Evolutionary conservation across 2,888 invertebrate genomes (phyloP).

Genomic region (Lamellibrachia columna): DNA sequence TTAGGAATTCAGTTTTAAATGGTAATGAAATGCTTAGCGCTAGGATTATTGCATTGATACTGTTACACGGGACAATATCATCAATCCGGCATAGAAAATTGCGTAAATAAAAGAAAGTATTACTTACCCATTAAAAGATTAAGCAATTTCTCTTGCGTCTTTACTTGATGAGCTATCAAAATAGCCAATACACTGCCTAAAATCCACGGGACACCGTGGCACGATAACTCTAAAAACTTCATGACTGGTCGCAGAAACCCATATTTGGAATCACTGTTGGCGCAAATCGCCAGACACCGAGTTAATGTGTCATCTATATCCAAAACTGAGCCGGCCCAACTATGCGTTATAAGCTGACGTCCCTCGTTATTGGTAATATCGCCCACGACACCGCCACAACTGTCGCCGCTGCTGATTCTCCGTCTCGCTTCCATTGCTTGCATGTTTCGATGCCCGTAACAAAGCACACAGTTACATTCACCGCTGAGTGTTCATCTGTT

Average conservation of each 20-base stretch:
- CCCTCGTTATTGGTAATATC: slow-evolving; percentile 14
- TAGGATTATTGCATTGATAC: not conserved
- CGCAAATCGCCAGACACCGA: slow-evolving; percentile 11
- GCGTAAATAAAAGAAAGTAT: not conserved
- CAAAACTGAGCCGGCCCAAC: not conserved
- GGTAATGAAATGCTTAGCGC: too few relatives aligned
- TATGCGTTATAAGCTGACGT: not conserved
- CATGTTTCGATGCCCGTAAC: not conserved
- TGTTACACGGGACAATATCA: not conserved
- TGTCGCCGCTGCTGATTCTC: not conserved
- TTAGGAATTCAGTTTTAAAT: too few relatives aligned
- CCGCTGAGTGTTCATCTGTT: not conserved
- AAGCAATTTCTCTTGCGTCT: slow-evolving; percentile 8
- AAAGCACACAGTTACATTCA: not conserved
- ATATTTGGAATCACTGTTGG: not conserved
- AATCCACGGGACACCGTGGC: slow-evolving; percentile 26
- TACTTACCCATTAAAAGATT: slow-evolving; percentile 21
- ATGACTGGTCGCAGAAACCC: slow-evolving; percentile 13
- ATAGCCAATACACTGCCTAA: not conserved
- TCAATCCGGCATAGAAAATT: not conserved
- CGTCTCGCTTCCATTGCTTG: not conserved
- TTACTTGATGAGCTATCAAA: not conserved
- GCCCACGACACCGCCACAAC: slow-evolving; percentile 16
- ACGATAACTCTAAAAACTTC: slow-evolving; percentile 6
- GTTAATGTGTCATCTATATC: slow-evolving; percentile 13